A percentile compares a stretch with the other conserved stretches of the same genome.
These are phyloP conservation scores for Columba janthina DNA, from an alignment of 2,113 vertebrate genomes.

Conservation along the genomic window DNA sequence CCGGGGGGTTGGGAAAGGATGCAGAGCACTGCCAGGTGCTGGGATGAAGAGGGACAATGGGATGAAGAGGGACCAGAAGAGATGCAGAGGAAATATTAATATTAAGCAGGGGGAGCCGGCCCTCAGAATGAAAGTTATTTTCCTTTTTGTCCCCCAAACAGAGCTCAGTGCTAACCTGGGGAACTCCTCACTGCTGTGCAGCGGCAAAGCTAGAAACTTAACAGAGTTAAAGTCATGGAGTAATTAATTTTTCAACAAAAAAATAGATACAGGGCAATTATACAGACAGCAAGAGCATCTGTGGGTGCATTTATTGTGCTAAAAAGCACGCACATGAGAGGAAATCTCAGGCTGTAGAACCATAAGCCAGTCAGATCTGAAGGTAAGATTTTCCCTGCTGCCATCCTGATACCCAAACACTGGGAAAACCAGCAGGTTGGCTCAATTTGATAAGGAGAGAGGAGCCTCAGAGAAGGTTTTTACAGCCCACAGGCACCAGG, in stretches of 20 bases:
- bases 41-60: background rate
- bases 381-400: background rate
- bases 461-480: background rate
- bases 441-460: background rate
- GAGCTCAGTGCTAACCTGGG: background rate
- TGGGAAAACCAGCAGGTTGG: background rate
- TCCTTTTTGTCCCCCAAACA: background rate
- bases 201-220: background rate
- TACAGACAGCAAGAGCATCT: background rate
- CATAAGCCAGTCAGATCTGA: background rate
- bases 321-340: background rate
- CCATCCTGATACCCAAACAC: background rate
- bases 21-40: background rate
- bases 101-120: background rate
- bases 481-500: rapidly evolving
- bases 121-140: background rate
- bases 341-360: background rate
- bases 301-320: background rate
- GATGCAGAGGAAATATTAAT: background rate
- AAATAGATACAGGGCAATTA: background rate
- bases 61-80: background rate
- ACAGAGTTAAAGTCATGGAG: background rate
- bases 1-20: background rate
- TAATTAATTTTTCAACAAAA: background rate
- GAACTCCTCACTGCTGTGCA: background rate